phyloP scores from a whole-genome alignment of 2,888 invertebrate species.

The Notodonta dromedarius region DNA sequence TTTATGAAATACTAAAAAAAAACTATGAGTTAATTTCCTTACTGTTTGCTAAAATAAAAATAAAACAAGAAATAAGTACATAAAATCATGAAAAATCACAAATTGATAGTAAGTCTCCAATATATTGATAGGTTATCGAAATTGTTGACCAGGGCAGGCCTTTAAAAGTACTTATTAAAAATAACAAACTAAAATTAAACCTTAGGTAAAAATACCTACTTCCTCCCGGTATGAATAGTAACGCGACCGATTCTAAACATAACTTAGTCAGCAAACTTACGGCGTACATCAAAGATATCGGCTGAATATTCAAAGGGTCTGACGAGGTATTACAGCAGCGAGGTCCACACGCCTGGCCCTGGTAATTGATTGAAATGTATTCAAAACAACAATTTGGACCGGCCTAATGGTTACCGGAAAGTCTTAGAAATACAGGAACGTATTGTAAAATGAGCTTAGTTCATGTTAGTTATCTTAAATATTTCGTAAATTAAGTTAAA shows the following conservation, averaged over 20 bases:
- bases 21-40: no score
- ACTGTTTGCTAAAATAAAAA: no score
- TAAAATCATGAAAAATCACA: not conserved
- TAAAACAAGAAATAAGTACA: no score
- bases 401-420: slow-evolving; percentile 44
- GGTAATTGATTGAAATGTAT: slow-evolving; percentile 79
- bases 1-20: no score
- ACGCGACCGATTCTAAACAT: slow-evolving; percentile 11
- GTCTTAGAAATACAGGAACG: slow-evolving; percentile 46
- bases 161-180: no score
- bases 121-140: no score
- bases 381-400: slow-evolving; percentile 65
- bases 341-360: slow-evolving; percentile 55
- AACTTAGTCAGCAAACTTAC: slow-evolving; percentile 26
- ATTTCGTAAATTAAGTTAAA: not conserved
- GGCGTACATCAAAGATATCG: slow-evolving; percentile 69
- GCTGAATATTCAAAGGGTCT: slow-evolving; percentile 74
- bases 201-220: not conserved
- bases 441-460: slow-evolving; percentile 12
- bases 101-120: not conserved
- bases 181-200: not conserved
- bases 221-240: not conserved
- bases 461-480: slow-evolving; percentile 7
- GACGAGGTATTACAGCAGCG: slow-evolving; percentile 63
- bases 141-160: no score